A percentile compares a stretch with the other conserved stretches of the same genome.
These are phyloP conservation scores for Falco novaeseelandiae DNA, from an alignment of 2,797 vertebrate species.

Conservation along the genomic window DNA sequence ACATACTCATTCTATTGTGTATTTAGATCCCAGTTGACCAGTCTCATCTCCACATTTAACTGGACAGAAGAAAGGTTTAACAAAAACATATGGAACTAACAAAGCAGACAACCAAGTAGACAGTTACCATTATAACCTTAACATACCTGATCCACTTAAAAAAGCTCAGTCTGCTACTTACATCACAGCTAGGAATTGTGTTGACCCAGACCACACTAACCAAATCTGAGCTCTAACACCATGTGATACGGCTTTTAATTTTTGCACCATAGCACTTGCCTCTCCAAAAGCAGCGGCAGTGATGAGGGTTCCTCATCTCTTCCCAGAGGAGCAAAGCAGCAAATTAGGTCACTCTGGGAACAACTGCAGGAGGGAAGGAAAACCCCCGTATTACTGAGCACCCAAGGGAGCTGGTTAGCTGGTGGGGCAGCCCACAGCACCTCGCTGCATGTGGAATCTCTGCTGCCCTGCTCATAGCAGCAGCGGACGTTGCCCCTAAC, in stretches of 20 bases:
- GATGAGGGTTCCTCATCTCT: background rate
- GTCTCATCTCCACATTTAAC: background rate
- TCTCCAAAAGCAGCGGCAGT: background rate
- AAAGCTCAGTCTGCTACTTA: background rate
- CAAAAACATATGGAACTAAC: background rate
- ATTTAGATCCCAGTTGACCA: background rate
- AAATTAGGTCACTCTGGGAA: background rate
- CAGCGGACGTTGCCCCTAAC: no score
- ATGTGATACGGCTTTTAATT: accelerated
- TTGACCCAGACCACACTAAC: background rate
- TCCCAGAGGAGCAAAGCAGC: background rate
- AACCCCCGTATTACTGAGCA: background rate
- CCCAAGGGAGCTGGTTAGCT: background rate
- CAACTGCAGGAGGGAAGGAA: background rate
- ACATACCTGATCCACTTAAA: background rate
- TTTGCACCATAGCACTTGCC: background rate
- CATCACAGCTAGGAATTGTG: background rate
- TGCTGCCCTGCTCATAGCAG: background rate
- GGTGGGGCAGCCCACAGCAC: background rate
- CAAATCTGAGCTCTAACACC: background rate
- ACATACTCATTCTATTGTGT: background rate
- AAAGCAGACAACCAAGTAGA: background rate
- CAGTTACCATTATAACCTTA: background rate
- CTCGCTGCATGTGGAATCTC: background rate
- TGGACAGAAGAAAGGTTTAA: background rate